Conservation (phyloP, 2,113 vertebrate genomes). For the Myanophis thanlyinensis region DNA sequence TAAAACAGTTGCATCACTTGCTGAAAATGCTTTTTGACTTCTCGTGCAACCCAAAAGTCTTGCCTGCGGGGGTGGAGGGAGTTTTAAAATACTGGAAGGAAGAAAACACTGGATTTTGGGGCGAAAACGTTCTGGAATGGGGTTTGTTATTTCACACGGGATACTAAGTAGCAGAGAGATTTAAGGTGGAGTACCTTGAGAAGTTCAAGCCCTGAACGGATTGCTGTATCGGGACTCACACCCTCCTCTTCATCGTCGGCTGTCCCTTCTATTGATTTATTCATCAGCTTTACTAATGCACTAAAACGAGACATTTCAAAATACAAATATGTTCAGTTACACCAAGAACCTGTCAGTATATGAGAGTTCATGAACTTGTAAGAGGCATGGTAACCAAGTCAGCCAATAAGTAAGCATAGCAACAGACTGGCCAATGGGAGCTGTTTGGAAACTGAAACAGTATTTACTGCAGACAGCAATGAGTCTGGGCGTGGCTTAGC, state of each 20-base stretch:
- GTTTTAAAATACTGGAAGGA: neutral
- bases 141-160: neutral
- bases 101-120: neutral
- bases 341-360: no score
- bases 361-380: no score
- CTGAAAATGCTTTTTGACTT: neutral
- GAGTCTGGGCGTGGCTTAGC: no score
- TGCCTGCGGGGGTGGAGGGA: neutral
- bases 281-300: slow-evolving; percentile 96
- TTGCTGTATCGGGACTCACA: slow-evolving; percentile 95
- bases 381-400: no score
- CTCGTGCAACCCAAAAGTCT: neutral
- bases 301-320: slow-evolving; percentile 65
- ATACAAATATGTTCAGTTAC: neutral
- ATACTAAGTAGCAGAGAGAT: neutral
- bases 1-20: neutral
- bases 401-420: no score
- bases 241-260: slow-evolving; percentile 98
- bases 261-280: slow-evolving; percentile 98
- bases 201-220: slow-evolving; percentile 95
- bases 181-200: slow-evolving; percentile 83
- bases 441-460: no score
- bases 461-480: no score
- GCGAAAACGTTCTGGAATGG: neutral
- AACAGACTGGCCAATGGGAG: no score